Conservation (phyloP, 2,113 vertebrate genomes). For the Perca schrenkii region DNA sequence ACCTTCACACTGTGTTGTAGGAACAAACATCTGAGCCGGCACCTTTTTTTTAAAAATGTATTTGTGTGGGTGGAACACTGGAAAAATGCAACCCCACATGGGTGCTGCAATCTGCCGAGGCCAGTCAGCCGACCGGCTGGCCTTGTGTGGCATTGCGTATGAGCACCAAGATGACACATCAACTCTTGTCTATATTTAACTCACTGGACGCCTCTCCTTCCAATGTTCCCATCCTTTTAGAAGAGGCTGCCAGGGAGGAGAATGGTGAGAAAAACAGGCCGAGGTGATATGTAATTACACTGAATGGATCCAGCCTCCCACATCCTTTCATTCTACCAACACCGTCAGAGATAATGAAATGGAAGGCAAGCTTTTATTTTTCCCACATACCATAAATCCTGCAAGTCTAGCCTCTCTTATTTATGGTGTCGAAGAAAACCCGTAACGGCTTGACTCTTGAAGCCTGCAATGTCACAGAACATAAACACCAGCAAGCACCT, state of each 20-base stretch:
- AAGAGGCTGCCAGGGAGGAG: conserved; percentile 65
- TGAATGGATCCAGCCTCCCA: conserved; percentile 71
- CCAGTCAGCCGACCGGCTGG: conserved; percentile 58
- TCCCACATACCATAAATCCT: conserved; percentile 67
- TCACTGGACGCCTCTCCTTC: conserved; percentile 68
- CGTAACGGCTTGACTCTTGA: conserved; percentile 42
- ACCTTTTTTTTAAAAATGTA: conserved; percentile 5
- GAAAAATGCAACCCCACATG: conserved; percentile 39
- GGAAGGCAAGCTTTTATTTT: conserved; percentile 41
- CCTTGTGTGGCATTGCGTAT: conserved; percentile 61
- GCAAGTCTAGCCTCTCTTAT: conserved; percentile 55
- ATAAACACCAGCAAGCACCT: conserved; percentile 53
- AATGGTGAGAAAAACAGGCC: conserved; percentile 66
- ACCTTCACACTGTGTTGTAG: conserved; percentile 49
- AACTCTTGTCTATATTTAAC: conserved; percentile 78
- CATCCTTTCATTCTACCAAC: conserved; percentile 68
- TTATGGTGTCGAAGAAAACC: conserved; percentile 59
- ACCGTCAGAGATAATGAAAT: conserved; percentile 71
- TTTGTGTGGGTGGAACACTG: conserved; percentile 60
- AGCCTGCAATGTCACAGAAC: conserved; percentile 41
- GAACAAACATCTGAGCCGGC: conserved; percentile 55
- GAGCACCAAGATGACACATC: conserved; percentile 74
- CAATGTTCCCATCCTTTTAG: conserved; percentile 75
- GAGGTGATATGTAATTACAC: conserved; percentile 77
- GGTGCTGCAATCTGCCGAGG: conserved; percentile 60